Base-by-base conservation (phyloP, 2,113 vertebrate genomes). In the Colaptes auratus region DNA sequence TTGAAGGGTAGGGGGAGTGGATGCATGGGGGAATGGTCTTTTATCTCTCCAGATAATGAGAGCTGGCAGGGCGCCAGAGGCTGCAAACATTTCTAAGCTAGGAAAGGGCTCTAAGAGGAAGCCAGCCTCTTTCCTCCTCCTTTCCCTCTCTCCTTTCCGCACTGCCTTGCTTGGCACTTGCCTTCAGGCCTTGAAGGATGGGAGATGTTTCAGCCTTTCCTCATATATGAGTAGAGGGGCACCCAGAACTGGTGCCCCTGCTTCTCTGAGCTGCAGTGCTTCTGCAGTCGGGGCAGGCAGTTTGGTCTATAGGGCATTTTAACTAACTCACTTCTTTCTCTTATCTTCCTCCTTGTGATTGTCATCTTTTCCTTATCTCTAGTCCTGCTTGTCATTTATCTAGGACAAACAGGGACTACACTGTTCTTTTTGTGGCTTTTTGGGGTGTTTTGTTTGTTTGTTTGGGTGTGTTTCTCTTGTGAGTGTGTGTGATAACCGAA, bases 41-140 rank as follows among this genome's bases (percentile, higher is more conserved):
- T 97, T 97, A 97, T 97, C 97, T 97, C 90, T 93, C 93, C 78
- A 96, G 96, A 97, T 97, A 96, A 96, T 97, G 93, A 97, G 96
- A 95, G 61, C 59, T 96, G 97, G 96, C 95, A 95, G 88, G 63
- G 82, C 94, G 94, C 96, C 95, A 97, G 52, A 16, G 80, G 84
- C 88, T 93, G 90, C 86, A 91, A 89, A 85, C 53, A 12, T 94
- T 96, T 95, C 76, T 84, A 69, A 96, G 86, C n/a, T 33, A 61
- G 91, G 53, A 89, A 90, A 91, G 69, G 60, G 42, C 81, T 94
- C 79, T 67, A 76, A 72, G 73, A 95, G 90, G 69, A 94, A 93
- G 60, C 20, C 60, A 82, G 35, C 15, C 28, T 94, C 33, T 66
- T n/a, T 84, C 53, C 20, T 35, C 78, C 31, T 72, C 48, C 20